These are phyloP conservation scores for Marronus borbonicus DNA, from an alignment of 2,888 invertebrate genomes.

Conservation along the genomic window DNA sequence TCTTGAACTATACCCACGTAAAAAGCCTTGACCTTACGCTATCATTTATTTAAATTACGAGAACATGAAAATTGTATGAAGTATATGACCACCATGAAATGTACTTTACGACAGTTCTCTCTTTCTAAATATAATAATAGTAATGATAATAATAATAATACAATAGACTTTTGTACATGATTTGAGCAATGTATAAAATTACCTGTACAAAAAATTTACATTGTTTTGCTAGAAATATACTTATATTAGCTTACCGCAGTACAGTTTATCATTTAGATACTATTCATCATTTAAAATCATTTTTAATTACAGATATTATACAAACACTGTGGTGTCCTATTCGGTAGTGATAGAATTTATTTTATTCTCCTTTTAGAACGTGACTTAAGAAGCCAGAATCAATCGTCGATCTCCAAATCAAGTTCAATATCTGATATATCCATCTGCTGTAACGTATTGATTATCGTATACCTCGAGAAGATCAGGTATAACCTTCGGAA, in stretches of 20 bases:
- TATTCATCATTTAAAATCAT: neutral
- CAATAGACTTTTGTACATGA: conserved; percentile 26
- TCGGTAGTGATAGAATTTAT: neutral
- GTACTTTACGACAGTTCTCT: neutral
- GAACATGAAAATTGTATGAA: neutral
- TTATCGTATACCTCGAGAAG: conserved; percentile 91
- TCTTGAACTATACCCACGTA: too few species aligned
- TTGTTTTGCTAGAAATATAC: conserved; percentile 16
- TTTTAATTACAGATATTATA: neutral
- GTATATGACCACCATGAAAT: neutral
- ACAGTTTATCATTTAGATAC: conserved; percentile 10
- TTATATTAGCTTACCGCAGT: conserved; percentile 24
- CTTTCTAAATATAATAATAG: neutral
- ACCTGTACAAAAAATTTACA: conserved; percentile 46
- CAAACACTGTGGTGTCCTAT: neutral
- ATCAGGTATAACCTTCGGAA: conserved; percentile 90
- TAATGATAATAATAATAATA: neutral
- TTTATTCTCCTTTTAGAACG: too few species aligned
- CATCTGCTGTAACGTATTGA: conserved; percentile 88
- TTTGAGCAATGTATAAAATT: conserved; percentile 47
- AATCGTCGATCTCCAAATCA: conserved; percentile 80
- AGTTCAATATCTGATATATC: conserved; percentile 83
- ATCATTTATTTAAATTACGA: neutral
- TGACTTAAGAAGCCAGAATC: conserved; percentile 7
- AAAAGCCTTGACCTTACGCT: too few species aligned